A percentile compares a stretch with the other conserved stretches of the same genome.
These are phyloP conservation scores for Drosophila lacicola DNA, from an alignment of 2,888 invertebrate species.

Conservation along the genomic window DNA sequence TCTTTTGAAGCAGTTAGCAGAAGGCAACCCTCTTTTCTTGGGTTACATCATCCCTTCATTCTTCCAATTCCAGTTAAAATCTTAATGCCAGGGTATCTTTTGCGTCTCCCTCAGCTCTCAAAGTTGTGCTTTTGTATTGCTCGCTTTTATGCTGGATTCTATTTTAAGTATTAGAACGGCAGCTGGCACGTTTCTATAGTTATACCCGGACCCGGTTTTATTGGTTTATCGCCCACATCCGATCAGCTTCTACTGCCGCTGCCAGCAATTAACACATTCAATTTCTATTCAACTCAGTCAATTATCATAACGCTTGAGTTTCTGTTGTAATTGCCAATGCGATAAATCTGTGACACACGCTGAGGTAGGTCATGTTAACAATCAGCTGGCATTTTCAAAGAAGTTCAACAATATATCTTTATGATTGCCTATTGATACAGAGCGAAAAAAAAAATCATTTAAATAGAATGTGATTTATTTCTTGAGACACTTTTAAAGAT, in stretches of 20 bases:
- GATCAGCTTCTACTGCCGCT: conserved; percentile 49
- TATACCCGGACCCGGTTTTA: conserved; percentile 38
- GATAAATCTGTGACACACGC: conserved; percentile 61
- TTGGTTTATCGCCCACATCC: conserved; percentile 65
- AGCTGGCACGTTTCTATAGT: conserved; percentile 35
- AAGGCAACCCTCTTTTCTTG: background rate
- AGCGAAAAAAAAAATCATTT: too few species aligned
- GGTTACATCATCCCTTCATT: background rate
- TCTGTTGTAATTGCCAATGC: conserved; percentile 60
- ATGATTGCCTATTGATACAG: conserved; percentile 6
- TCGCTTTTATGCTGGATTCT: conserved; percentile 18
- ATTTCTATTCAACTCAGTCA: conserved; percentile 69
- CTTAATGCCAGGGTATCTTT: conserved; percentile 6
- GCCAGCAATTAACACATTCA: conserved; percentile 74
- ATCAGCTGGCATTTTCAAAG: conserved; percentile 52
- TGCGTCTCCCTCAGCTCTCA: background rate
- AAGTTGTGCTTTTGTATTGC: background rate
- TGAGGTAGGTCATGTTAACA: conserved; percentile 77
- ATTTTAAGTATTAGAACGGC: conserved; percentile 39
- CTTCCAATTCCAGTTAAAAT: too few species aligned
- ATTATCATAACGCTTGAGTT: conserved; percentile 64
- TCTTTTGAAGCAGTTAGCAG: too few species aligned
- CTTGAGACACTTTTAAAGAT: too few species aligned
- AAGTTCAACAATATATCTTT: conserved; percentile 2
- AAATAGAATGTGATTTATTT: too few species aligned